Evolutionary conservation across 2,113 vertebrate genomes (phyloP).

Genomic region (Prionailurus viverrinus): DNA sequence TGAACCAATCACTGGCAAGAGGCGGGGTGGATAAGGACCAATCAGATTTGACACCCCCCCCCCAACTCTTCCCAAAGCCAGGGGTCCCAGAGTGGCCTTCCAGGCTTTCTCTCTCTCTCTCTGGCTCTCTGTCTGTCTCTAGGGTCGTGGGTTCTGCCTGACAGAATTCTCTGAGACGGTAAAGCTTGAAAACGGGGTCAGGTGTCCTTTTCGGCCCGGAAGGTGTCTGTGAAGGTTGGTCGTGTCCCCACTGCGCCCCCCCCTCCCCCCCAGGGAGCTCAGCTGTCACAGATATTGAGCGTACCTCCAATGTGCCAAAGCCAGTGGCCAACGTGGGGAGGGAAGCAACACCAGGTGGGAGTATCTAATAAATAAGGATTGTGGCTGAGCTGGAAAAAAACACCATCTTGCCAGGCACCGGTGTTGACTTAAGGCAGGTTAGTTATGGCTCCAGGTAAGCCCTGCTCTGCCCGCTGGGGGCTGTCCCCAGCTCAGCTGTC

Average conservation of each 20-base stretch:
- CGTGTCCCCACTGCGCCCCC: neutral
- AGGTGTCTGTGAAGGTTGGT: neutral
- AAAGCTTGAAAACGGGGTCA: neutral
- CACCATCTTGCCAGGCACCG: neutral
- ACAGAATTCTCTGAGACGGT: neutral
- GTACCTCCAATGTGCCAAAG: neutral
- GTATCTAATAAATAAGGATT: constrained; percentile 74
- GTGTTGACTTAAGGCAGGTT: constrained; percentile 65
- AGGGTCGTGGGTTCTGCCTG: rapidly evolving
- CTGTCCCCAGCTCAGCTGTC: constrained; percentile 77
- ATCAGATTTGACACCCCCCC: neutral
- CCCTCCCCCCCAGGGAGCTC: neutral
- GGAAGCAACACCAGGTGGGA: constrained; percentile 82
- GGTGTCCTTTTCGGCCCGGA: neutral
- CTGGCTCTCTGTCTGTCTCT: no score
- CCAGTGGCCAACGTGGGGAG: constrained; percentile 20
- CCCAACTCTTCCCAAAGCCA: rapidly evolving
- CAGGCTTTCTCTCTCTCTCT: neutral
- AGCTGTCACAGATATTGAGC: neutral
- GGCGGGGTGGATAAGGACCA: neutral
- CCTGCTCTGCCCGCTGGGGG: constrained; percentile 70
- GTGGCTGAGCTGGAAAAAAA: constrained; percentile 25
- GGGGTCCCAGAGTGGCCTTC: neutral
- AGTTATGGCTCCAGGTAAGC: constrained; percentile 75
- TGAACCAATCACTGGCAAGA: neutral